These are phyloP conservation scores for Xiphias gladius DNA, from an alignment of 2,113 vertebrate species.

Conservation along the genomic window DNA sequence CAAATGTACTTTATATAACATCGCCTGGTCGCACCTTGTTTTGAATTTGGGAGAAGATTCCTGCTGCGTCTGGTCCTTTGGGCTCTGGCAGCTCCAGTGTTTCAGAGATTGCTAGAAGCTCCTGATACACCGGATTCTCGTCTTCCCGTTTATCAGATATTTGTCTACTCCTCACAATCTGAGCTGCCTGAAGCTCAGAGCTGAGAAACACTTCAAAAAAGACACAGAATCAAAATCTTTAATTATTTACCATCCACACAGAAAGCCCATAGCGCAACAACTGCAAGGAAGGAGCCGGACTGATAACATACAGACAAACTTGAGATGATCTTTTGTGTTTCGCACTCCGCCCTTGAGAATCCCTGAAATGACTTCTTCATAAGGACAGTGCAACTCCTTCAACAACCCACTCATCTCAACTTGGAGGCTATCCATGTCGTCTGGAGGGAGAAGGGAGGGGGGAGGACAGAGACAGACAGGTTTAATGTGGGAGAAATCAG, in stretches of 20 bases:
- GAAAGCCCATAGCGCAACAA: neutral
- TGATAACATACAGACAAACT: constrained; percentile 88
- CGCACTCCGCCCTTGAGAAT: constrained; percentile 86
- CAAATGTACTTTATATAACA: neutral
- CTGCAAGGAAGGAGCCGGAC: no score
- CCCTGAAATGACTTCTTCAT: constrained; percentile 84
- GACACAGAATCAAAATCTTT: neutral
- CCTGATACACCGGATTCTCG: constrained; percentile 79
- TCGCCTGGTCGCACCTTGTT: constrained; percentile 85
- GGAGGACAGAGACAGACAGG: neutral
- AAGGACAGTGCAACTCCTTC: constrained; percentile 92
- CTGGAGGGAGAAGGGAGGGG: constrained; percentile 52
- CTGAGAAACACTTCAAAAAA: constrained; percentile 90
- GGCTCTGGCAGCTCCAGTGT: constrained; percentile 85
- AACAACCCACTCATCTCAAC: constrained; percentile 92
- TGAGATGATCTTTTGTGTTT: constrained; percentile 89
- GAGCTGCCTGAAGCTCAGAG: constrained; percentile 95
- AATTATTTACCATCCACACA: neutral
- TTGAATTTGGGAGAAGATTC: constrained; percentile 85
- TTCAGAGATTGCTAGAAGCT: constrained; percentile 87
- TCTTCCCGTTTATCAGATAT: constrained; percentile 71
- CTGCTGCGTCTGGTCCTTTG: constrained; percentile 74
- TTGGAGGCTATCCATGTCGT: constrained; percentile 89
- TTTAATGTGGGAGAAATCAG: no score
- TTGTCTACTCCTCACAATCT: constrained; percentile 86